These are phyloP conservation scores for Nipponacmea schrenckii DNA, from an alignment of 2,888 invertebrate species.

Conservation along the genomic window DNA sequence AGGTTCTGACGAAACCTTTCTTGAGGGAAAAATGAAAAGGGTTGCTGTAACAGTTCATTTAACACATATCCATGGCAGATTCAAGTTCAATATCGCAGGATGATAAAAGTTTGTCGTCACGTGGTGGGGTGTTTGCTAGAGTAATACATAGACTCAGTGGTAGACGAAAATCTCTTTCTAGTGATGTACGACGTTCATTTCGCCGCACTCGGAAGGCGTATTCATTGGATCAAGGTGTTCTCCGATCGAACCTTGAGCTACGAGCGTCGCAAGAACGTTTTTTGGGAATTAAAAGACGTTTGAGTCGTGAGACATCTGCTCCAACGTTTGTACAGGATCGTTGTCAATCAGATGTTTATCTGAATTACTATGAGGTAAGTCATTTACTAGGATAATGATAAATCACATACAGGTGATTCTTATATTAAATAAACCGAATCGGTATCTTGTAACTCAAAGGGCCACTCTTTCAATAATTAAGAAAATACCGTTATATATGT, in stretches of 20 bases:
- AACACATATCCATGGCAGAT: not conserved
- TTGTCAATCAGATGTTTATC: not conserved
- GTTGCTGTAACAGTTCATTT: not conserved
- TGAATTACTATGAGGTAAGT: not conserved
- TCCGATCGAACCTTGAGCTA: not conserved
- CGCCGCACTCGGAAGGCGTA: not conserved
- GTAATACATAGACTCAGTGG: not conserved
- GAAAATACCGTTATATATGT: too few relatives aligned
- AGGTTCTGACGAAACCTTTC: not conserved
- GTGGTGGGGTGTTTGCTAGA: not conserved
- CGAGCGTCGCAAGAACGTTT: not conserved
- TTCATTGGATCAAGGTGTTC: not conserved
- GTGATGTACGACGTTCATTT: not conserved
- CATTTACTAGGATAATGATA: not conserved
- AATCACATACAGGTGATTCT: too few relatives aligned
- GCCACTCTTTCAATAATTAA: too few relatives aligned
- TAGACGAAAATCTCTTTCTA: not conserved
- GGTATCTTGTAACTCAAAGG: too few relatives aligned
- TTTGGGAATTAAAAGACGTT: not conserved
- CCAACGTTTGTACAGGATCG: not conserved
- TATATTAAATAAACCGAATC: not conserved
- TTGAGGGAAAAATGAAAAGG: not conserved
- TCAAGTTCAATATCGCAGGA: not conserved
- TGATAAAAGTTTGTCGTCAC: constrained; percentile 1
- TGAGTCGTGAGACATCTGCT: not conserved